A percentile compares a stretch with the other conserved stretches of the same genome.
Conservation (phyloP, 2,888 invertebrate genomes). For the Pyrrhia umbra region DNA sequence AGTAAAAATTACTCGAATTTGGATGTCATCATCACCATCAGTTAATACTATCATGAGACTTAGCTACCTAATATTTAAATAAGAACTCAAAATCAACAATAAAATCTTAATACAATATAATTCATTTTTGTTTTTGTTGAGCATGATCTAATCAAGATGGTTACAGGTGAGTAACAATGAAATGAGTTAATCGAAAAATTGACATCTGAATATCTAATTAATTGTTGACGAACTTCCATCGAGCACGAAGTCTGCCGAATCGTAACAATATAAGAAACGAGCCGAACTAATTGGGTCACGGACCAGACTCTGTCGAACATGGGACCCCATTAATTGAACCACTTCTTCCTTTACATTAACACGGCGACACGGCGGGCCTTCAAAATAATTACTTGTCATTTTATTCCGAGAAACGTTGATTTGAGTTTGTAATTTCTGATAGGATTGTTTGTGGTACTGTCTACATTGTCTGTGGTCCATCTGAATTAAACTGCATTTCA, state of each 20-base stretch:
- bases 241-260: constrained; percentile 65
- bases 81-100: too few relatives aligned
- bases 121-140: too few relatives aligned
- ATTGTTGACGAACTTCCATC: constrained; percentile 58
- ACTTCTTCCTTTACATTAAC: constrained; percentile 80
- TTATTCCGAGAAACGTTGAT: constrained; percentile 73
- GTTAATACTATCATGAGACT: too few relatives aligned
- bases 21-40: too few relatives aligned
- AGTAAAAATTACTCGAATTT: too few relatives aligned
- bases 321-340: constrained; percentile 83
- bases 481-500: constrained; percentile 5
- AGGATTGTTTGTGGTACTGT: constrained; percentile 63
- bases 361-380: constrained; percentile 71
- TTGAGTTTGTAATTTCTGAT: constrained; percentile 63
- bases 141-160: too few relatives aligned
- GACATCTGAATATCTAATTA: constrained; percentile 59
- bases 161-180: neutral
- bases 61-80: too few relatives aligned
- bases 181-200: constrained; percentile 28
- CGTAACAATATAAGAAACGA: constrained; percentile 79
- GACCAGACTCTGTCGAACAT: constrained; percentile 82
- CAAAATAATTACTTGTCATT: constrained; percentile 81
- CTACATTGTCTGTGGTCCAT: too few relatives aligned
- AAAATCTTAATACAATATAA: too few relatives aligned
- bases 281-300: constrained; percentile 85